A percentile compares a stretch with the other conserved stretches of the same genome.
phyloP scores from a whole-genome alignment of 2,888 invertebrate species.

The Hermodice carunculata region DNA sequence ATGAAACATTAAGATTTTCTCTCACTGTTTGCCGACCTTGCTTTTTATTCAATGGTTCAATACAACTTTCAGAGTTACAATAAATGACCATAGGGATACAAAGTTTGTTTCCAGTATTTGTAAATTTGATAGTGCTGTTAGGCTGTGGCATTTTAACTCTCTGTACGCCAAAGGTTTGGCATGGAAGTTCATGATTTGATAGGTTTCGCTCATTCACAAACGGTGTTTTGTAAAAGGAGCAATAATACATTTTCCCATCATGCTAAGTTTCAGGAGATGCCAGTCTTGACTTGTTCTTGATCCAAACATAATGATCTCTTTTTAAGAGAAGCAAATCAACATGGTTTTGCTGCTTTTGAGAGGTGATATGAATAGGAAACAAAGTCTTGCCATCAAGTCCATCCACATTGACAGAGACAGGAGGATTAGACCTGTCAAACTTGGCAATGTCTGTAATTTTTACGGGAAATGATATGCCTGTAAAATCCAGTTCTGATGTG shows the following conservation, averaged over 20 bases:
- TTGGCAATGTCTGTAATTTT: slow-evolving; percentile 22
- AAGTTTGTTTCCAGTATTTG: too few relatives aligned
- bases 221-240: slow-evolving; percentile 4
- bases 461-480: slow-evolving; percentile 27
- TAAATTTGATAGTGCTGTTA: too few relatives aligned
- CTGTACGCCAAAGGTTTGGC: too few relatives aligned
- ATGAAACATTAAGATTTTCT: background rate
- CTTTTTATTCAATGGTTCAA: background rate
- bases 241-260: too few relatives aligned
- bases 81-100: slow-evolving; percentile 4
- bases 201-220: slow-evolving; percentile 11
- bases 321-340: slow-evolving; percentile 25
- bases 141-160: too few relatives aligned
- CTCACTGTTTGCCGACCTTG: slow-evolving; percentile 6
- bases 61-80: slow-evolving; percentile 10
- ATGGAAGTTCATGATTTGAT: too few relatives aligned
- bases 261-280: too few relatives aligned
- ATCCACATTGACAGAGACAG: slow-evolving; percentile 29
- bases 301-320: slow-evolving; percentile 30
- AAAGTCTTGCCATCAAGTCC: slow-evolving; percentile 24
- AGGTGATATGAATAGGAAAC: slow-evolving; percentile 27
- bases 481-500: slow-evolving; percentile 18
- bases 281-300: slow-evolving; percentile 24
- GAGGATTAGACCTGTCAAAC: slow-evolving; percentile 34
- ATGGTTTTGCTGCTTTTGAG: slow-evolving; percentile 4